phyloP scores from a whole-genome alignment of 2,797 vertebrate genomes.

The Philypnodon macrostomus region DNA sequence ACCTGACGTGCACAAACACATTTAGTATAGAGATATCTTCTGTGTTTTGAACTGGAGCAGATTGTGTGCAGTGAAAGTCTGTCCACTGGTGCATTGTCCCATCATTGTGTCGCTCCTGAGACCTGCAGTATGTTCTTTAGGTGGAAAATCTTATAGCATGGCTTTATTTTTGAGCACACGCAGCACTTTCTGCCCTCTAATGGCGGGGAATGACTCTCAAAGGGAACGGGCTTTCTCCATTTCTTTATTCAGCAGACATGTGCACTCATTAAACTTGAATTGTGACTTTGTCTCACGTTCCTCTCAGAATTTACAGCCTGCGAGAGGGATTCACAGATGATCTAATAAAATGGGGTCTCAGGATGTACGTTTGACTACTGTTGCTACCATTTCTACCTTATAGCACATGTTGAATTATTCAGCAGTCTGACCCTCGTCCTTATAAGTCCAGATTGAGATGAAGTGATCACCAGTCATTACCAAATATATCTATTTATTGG shows the following conservation, averaged over 20 bases:
- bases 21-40: too few species aligned
- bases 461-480: conserved; percentile 35
- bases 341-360: conserved; percentile 52
- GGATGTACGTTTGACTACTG: conserved; percentile 39
- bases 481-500: conserved; percentile 32
- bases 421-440: conserved; percentile 37
- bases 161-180: conserved; percentile 30
- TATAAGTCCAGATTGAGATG: conserved; percentile 29
- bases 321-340: conserved; percentile 39
- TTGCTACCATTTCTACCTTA: conserved; percentile 38
- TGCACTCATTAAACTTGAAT: conserved; percentile 64
- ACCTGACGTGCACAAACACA: too few species aligned
- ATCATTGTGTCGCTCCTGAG: conserved; percentile 8
- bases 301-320: conserved; percentile 37
- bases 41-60: not conserved
- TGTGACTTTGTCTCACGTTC: conserved; percentile 49
- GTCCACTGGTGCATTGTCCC: not conserved
- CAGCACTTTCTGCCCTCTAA: conserved; percentile 32
- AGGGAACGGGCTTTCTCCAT: conserved; percentile 51
- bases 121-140: conserved; percentile 15
- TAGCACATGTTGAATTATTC: conserved; percentile 65
- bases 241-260: conserved; percentile 49
- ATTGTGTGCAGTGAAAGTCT: not conserved
- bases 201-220: conserved; percentile 37
- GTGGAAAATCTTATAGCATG: conserved; percentile 4